A percentile compares a stretch with the other conserved stretches of the same genome.
These are phyloP conservation scores for Bujurquina vittata DNA, from an alignment of 2,113 vertebrate genomes.

Conservation along the genomic window DNA sequence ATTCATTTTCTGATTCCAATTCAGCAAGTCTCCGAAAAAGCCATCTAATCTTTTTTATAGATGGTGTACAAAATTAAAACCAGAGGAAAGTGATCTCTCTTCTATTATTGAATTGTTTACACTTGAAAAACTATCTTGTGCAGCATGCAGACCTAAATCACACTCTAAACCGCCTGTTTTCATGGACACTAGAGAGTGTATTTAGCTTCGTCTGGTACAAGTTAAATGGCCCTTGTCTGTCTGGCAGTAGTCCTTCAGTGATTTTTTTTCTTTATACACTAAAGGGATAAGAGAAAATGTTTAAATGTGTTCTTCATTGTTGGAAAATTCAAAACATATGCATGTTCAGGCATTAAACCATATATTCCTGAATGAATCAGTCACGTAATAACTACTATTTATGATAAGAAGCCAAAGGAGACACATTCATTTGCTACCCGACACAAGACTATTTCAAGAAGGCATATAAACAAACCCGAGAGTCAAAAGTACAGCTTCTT, in stretches of 20 bases:
- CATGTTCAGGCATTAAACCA: conserved; percentile 40
- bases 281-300: conserved; percentile 41
- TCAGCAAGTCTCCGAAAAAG: conserved; percentile 58
- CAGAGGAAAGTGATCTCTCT: conserved; percentile 64
- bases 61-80: conserved; percentile 60
- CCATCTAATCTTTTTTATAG: conserved; percentile 73
- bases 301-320: conserved; percentile 49
- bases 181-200: conserved; percentile 63
- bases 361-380: conserved; percentile 63
- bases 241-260: conserved; percentile 54
- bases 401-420: conserved; percentile 33
- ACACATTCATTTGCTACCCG: conserved; percentile 13
- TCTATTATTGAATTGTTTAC: conserved; percentile 76
- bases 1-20: conserved; percentile 73
- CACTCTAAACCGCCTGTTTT: conserved; percentile 67
- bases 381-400: conserved; percentile 49
- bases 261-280: conserved; percentile 25
- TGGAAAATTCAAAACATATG: conserved; percentile 22
- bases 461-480: conserved; percentile 41
- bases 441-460: conserved; percentile 20
- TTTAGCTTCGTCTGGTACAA: conserved; percentile 71
- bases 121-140: conserved; percentile 55
- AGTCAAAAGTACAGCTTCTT: conserved; percentile 29
- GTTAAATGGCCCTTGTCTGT: conserved; percentile 70
- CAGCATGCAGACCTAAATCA: conserved; percentile 64